These are phyloP conservation scores for Rhabdophis nuchalis DNA, from an alignment of 2,797 vertebrate genomes.

Conservation along the genomic window DNA sequence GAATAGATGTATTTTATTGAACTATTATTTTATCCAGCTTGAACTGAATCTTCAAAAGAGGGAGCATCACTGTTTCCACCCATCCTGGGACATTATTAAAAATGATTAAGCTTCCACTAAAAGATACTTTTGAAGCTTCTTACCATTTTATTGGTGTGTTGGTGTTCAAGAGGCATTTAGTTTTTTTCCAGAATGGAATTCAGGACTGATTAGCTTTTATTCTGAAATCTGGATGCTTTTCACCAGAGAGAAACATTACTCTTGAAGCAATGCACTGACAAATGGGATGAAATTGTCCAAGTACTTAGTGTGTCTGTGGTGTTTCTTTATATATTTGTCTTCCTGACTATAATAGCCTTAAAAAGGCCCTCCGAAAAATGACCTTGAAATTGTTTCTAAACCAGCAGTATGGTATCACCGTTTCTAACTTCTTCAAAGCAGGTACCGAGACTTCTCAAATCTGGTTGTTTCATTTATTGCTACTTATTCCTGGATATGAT, in stretches of 20 bases:
- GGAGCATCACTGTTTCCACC: constrained; percentile 22
- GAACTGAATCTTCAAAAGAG: constrained; percentile 34
- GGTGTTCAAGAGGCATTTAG: constrained; percentile 28
- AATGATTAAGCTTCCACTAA: constrained; percentile 22
- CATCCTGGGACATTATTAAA: constrained; percentile 43
- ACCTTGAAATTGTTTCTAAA: neutral
- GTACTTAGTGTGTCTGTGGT: neutral
- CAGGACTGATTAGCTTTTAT: constrained; percentile 10
- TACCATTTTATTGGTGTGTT: constrained; percentile 31
- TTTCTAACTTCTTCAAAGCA: neutral
- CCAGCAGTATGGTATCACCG: neutral
- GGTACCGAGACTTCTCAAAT: neutral
- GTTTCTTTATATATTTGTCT: neutral
- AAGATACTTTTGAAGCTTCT: constrained; percentile 29
- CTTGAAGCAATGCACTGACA: neutral
- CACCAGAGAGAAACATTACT: constrained; percentile 1
- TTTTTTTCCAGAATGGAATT: constrained; percentile 9
- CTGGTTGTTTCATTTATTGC: neutral
- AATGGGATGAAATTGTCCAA: constrained; percentile 12
- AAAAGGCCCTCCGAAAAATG: neutral
- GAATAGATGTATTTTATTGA: constrained; percentile 11
- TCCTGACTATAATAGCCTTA: neutral
- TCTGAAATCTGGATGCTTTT: constrained; percentile 32
- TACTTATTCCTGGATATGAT: neutral
- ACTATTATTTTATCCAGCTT: constrained; percentile 38